Evolutionary conservation across 2,113 vertebrate genomes (phyloP).

Genomic region (Cathartes aura): DNA sequence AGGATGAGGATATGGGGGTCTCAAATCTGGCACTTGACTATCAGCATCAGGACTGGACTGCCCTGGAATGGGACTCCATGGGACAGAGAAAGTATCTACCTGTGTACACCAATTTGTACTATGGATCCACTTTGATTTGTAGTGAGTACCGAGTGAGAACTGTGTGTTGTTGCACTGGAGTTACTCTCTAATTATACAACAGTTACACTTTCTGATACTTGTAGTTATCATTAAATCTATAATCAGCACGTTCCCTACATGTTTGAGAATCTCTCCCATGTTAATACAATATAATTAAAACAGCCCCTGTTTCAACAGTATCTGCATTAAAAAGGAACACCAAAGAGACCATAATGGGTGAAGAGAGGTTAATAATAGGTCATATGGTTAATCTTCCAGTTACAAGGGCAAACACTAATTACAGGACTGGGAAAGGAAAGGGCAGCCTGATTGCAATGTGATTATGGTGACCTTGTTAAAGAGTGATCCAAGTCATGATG

Average conservation of each 20-base stretch:
- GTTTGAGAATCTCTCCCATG: constrained; percentile 42
- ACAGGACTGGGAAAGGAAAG: constrained; percentile 41
- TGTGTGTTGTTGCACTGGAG: not conserved
- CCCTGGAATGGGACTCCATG: not conserved
- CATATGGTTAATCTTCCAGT: constrained; percentile 64
- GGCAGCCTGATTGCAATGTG: constrained; percentile 58
- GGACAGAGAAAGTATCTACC: not conserved
- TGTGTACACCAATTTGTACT: not conserved
- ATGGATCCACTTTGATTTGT: not conserved
- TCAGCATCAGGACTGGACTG: not conserved
- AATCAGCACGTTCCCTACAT: constrained; percentile 14
- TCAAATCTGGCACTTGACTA: not conserved
- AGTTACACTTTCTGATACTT: constrained; percentile 24
- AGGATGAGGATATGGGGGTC: not conserved
- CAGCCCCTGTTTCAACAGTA: constrained; percentile 22
- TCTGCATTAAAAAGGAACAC: constrained; percentile 46
- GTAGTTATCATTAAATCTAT: constrained; percentile 32
- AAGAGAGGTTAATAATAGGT: constrained; percentile 63
- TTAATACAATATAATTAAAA: constrained; percentile 59
- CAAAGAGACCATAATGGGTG: constrained; percentile 43
- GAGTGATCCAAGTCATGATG: constrained; percentile 23
- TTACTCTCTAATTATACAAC: constrained; percentile 6
- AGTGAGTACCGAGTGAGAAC: not conserved
- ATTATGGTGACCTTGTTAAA: constrained; percentile 67
- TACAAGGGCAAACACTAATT: constrained; percentile 66